phyloP scores from a whole-genome alignment of 2,113 vertebrate genomes.

The Neodon shergylaensis region DNA sequence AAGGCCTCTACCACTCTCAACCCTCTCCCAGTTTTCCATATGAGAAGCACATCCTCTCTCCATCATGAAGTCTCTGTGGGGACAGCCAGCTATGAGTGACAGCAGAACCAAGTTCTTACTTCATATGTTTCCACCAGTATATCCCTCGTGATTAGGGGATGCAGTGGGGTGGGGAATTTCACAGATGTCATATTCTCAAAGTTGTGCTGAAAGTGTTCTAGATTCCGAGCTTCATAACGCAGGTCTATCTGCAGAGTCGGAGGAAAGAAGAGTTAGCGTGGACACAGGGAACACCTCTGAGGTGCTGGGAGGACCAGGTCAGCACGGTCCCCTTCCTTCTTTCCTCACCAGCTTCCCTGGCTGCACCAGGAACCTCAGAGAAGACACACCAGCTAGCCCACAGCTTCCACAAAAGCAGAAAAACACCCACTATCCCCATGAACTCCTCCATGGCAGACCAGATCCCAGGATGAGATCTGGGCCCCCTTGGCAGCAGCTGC shows the following conservation, averaged over 20 bases:
- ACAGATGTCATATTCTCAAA: constrained; percentile 92
- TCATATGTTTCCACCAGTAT: constrained; percentile 96
- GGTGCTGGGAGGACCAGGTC: not conserved
- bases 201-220: constrained; percentile 93
- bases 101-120: constrained; percentile 82
- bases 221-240: constrained; percentile 93
- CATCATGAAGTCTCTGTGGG: not conserved
- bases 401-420: rapidly evolving
- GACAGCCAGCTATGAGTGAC: not conserved
- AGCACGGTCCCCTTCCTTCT: not conserved
- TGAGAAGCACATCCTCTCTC: not conserved
- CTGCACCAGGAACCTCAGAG: not conserved
- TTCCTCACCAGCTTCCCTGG: not conserved
- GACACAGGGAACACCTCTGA: not conserved
- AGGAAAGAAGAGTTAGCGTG: not conserved
- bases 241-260: constrained; percentile 91
- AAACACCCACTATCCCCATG: rapidly evolving
- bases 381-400: not conserved
- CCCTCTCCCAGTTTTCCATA: not conserved
- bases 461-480: not conserved
- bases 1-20: too few species aligned
- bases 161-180: constrained; percentile 93
- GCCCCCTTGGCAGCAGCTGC: not conserved
- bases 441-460: not conserved
- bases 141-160: constrained; percentile 91